These are phyloP conservation scores for Porites cylindrica DNA, from an alignment of 92 coral and sea anemone species.

Conservation along the genomic window DNA sequence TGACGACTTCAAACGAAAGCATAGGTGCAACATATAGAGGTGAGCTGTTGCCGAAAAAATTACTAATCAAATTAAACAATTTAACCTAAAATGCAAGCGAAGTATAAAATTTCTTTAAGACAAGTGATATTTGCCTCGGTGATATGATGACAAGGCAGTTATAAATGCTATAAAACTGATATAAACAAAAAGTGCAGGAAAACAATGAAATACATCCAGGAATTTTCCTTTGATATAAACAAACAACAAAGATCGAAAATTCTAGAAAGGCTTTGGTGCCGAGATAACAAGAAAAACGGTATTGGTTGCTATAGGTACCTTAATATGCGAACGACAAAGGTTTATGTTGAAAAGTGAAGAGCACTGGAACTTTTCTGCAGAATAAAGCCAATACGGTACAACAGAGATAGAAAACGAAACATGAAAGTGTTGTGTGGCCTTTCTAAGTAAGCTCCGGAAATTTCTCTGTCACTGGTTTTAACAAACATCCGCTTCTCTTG, in stretches of 20 bases:
- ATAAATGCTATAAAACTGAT: not conserved
- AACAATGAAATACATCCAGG: not conserved
- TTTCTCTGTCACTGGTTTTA: not conserved
- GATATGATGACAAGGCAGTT: not conserved
- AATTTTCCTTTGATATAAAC: not conserved
- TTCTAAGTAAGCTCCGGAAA: not conserved
- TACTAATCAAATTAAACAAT: too few species aligned
- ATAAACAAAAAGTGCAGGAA: not conserved
- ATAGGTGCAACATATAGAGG: too few species aligned
- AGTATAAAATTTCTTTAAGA: too few species aligned
- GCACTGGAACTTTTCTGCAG: too few species aligned
- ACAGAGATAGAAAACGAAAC: too few species aligned
- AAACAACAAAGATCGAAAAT: not conserved
- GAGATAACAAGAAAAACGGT: not conserved
- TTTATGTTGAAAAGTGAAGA: too few species aligned
- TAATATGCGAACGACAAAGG: not conserved
- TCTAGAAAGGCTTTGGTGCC: not conserved
- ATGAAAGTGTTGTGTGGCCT: too few species aligned
- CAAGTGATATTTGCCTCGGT: too few species aligned
- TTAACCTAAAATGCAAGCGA: too few species aligned
- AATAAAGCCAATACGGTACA: too few species aligned
- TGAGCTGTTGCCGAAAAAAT: too few species aligned
- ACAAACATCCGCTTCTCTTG: not conserved
- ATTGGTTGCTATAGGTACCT: not conserved
- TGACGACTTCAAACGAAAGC: too few species aligned